Percentiles rank a stretch among this genome's conserved stretches.
These are phyloP conservation scores for Drosophila persimilis DNA, from an alignment of 1,140 invertebrate species.

Conservation along the genomic window DNA sequence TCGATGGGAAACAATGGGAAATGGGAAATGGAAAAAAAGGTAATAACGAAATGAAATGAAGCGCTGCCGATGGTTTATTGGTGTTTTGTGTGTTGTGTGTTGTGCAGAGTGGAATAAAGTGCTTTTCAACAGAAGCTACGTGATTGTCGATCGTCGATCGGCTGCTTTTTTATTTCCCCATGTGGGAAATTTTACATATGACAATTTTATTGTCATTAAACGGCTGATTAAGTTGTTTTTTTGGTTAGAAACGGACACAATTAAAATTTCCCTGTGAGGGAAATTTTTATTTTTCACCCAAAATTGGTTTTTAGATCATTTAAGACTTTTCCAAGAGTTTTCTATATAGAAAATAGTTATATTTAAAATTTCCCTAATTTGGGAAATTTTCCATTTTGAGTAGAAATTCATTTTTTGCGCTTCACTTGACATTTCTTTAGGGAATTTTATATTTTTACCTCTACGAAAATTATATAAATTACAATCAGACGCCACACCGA, in stretches of 20 bases:
- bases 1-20: conserved; percentile 29
- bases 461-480: conserved; percentile 14
- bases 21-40: conserved; percentile 40
- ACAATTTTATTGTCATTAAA: background rate
- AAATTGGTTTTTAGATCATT: background rate
- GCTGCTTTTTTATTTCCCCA: conserved; percentile 10
- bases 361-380: too few relatives aligned
- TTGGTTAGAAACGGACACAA: too few relatives aligned
- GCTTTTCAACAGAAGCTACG: conserved; percentile 46
- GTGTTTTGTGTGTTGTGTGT: conserved; percentile 41
- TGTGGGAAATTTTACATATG: conserved; percentile 18
- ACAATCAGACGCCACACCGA: too few relatives aligned
- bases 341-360: too few relatives aligned
- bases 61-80: conserved; percentile 48
- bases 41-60: conserved; percentile 48
- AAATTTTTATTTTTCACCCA: conserved; percentile 2
- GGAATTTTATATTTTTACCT: conserved; percentile 16
- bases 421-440: background rate
- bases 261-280: background rate
- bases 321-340: too few relatives aligned
- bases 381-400: too few relatives aligned
- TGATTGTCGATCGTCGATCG: conserved; percentile 10
- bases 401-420: too few relatives aligned
- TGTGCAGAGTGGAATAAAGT: conserved; percentile 31
- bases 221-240: background rate